A percentile compares a stretch with the other conserved stretches of the same genome.
Evolutionary conservation across 1,140 invertebrate genomes (phyloP).

Genomic region (Camponotus floridanus): DNA sequence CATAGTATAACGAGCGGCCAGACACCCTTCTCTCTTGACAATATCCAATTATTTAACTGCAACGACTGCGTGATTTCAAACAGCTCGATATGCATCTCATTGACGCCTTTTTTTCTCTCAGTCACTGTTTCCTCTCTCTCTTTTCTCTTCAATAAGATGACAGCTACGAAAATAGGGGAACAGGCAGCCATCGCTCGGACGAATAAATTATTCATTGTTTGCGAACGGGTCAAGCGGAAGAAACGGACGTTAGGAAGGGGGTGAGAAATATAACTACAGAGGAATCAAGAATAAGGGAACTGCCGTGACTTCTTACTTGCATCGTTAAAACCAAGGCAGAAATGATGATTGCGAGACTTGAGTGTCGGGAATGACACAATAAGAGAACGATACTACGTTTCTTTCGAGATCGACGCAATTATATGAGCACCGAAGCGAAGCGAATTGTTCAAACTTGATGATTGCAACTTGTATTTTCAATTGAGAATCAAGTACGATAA

Average conservation of each 20-base stretch:
- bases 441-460: background rate
- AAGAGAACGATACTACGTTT: constrained; percentile 39
- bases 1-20: constrained; percentile 32
- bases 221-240: constrained; percentile 44
- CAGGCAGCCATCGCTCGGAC: constrained; percentile 6
- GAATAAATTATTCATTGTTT: constrained; percentile 67
- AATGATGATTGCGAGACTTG: constrained; percentile 48
- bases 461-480: background rate
- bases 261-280: constrained; percentile 36
- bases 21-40: constrained; percentile 1
- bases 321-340: constrained; percentile 53
- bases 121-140: background rate
- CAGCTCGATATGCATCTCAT: constrained; percentile 34
- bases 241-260: background rate
- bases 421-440: background rate
- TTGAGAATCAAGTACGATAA: background rate
- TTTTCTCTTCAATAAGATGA: constrained; percentile 1
- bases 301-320: constrained; percentile 40
- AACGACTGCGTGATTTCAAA: constrained; percentile 31
- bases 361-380: constrained; percentile 14
- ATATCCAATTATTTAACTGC: constrained; percentile 59
- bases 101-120: background rate
- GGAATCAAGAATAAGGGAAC: background rate
- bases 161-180: constrained; percentile 24
- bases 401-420: constrained; percentile 38